Percentiles rank a stretch among this genome's conserved stretches.
Conservation (phyloP, 2,797 vertebrate species). For the Yasuhikotakia modesta region DNA sequence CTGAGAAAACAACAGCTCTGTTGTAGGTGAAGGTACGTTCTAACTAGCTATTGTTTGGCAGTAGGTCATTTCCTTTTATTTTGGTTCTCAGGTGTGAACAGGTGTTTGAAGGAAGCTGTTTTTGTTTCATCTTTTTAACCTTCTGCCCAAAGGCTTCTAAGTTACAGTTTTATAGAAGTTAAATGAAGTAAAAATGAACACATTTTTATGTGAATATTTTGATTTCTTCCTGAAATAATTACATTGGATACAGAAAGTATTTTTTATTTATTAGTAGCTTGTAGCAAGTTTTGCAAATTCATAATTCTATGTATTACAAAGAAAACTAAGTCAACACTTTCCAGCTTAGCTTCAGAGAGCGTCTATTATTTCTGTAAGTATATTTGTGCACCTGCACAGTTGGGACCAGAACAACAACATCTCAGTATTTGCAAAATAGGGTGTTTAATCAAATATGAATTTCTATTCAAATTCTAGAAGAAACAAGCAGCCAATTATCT, state of each 20-base stretch:
- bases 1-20: too few species aligned
- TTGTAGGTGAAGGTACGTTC: slow-evolving; percentile 45
- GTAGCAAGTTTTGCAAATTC: too few species aligned
- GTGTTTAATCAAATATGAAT: slow-evolving; percentile 87
- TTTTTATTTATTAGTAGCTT: background rate
- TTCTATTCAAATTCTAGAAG: slow-evolving; percentile 85
- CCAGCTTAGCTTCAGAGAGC: too few species aligned
- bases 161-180: slow-evolving; percentile 34
- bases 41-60: slow-evolving; percentile 63
- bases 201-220: too few species aligned
- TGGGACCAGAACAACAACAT: slow-evolving; percentile 61
- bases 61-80: slow-evolving; percentile 52
- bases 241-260: too few species aligned
- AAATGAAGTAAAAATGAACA: background rate
- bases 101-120: slow-evolving; percentile 81
- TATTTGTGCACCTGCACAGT: slow-evolving; percentile 71
- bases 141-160: slow-evolving; percentile 70
- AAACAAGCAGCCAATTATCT: slow-evolving; percentile 82
- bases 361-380: slow-evolving; percentile 16
- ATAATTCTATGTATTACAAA: background rate
- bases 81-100: too few species aligned
- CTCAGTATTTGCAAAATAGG: slow-evolving; percentile 80
- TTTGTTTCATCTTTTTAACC: slow-evolving; percentile 70
- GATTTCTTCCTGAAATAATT: too few species aligned
- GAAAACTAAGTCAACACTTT: too few species aligned